Evolutionary conservation across 2,113 vertebrate species (phyloP).

Genomic region (Vanacampus margaritifer): DNA sequence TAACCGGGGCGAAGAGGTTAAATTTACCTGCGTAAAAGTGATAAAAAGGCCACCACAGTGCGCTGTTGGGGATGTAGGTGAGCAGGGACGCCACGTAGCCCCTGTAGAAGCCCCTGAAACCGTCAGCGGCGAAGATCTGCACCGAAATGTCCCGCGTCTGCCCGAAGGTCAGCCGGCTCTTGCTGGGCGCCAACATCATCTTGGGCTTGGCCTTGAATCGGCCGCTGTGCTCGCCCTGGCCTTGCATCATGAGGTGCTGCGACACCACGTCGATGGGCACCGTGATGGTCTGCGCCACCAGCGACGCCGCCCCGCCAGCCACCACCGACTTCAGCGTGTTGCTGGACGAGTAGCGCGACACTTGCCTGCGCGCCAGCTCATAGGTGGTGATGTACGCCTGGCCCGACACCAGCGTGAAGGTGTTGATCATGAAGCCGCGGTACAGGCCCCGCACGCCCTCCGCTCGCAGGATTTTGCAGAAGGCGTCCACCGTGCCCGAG

Average conservation of each 20-base stretch:
- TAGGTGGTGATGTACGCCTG: conserved; percentile 96
- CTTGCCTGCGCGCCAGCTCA: conserved; percentile 87
- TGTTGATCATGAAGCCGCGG: conserved; percentile 92
- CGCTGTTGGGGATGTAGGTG: conserved; percentile 97
- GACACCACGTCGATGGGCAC: conserved; percentile 94
- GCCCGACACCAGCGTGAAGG: conserved; percentile 88
- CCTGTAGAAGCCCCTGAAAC: conserved; percentile 88
- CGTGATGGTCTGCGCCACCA: conserved; percentile 96
- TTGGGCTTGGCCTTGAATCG: conserved; percentile 79
- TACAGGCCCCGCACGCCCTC: conserved; percentile 86
- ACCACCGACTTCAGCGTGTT: conserved; percentile 91
- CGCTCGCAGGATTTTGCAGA: conserved; percentile 83
- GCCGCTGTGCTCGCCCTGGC: conserved; percentile 82
- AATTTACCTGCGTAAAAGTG: conserved; percentile 92
- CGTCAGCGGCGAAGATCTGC: conserved; percentile 87
- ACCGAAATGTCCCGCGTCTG: conserved; percentile 86
- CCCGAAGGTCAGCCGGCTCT: conserved; percentile 76
- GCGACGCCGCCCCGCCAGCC: conserved; percentile 86
- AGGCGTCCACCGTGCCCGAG: conserved; percentile 87
- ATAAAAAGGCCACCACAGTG: conserved; percentile 98
- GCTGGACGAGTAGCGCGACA: conserved; percentile 81
- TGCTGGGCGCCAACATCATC: conserved; percentile 44
- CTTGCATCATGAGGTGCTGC: conserved; percentile 97
- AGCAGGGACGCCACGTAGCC: conserved; percentile 93
- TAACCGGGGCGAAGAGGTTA: background rate